Conservation (phyloP, 23 tunicate species). For the Pegea sp. region DNA sequence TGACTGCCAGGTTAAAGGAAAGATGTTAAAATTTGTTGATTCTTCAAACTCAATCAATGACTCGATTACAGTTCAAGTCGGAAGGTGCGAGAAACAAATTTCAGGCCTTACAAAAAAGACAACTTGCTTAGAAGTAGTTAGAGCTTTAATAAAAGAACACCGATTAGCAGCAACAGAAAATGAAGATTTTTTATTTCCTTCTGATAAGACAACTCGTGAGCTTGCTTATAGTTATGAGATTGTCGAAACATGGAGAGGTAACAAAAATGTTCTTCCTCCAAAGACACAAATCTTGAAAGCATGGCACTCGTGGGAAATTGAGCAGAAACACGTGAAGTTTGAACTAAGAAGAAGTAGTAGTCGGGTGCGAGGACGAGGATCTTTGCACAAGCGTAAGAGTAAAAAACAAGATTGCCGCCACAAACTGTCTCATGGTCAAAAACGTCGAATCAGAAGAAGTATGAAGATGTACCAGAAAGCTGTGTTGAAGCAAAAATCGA, state of each 20-base stretch:
- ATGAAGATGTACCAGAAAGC: constrained; percentile 67
- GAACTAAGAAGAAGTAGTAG: constrained; percentile 4
- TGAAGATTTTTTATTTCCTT: constrained; percentile 6
- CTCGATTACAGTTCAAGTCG: constrained; percentile 62
- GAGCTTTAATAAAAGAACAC: constrained; percentile 57
- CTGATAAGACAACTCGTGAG: constrained; percentile 23
- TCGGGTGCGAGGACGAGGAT: neutral
- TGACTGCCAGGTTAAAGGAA: no score
- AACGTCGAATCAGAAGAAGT: constrained; percentile 41
- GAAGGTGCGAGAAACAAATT: constrained; percentile 51
- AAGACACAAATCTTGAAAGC: constrained; percentile 59
- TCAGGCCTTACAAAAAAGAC: constrained; percentile 69
- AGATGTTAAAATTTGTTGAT: no score
- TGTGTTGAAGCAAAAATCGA: constrained; percentile 21
- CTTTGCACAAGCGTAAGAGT: neutral
- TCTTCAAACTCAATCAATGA: no score
- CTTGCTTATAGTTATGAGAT: constrained; percentile 62
- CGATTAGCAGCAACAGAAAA: constrained; percentile 6
- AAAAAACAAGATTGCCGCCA: constrained; percentile 9
- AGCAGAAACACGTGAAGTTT: constrained; percentile 79
- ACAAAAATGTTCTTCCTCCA: constrained; percentile 71
- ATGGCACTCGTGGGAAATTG: constrained; percentile 97
- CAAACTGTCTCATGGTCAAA: constrained; percentile 45
- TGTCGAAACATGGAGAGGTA: constrained; percentile 82
- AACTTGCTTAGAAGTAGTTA: constrained; percentile 63